Percentiles rank a stretch among this genome's conserved stretches.
These are phyloP conservation scores for Corythoichthys haematopterus DNA, from an alignment of 2,113 vertebrate species.

Conservation along the genomic window DNA sequence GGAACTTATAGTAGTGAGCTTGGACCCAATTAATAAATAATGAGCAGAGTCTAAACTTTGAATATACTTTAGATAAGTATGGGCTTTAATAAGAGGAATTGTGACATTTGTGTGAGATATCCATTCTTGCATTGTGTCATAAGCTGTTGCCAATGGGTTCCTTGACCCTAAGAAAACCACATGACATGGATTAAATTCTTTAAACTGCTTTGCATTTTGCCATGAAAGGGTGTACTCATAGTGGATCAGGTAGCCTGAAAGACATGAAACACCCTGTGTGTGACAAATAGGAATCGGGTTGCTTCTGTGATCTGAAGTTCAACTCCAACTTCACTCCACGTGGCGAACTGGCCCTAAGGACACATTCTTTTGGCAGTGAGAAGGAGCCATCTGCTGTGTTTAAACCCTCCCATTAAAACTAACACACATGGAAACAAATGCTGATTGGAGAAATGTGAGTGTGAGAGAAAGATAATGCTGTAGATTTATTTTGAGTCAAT, in stretches of 20 bases:
- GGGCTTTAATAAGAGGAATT: background rate
- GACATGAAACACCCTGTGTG: background rate
- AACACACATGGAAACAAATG: slow-evolving; percentile 21
- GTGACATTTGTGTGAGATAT: background rate
- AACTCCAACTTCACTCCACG: slow-evolving; percentile 48
- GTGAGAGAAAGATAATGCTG: background rate
- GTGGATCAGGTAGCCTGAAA: slow-evolving; percentile 19
- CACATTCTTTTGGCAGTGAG: slow-evolving; percentile 63
- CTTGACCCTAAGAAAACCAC: slow-evolving; percentile 23
- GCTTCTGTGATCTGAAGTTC: slow-evolving; percentile 30
- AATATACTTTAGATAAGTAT: too few relatives aligned
- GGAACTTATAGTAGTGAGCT: too few relatives aligned
- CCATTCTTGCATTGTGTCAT: background rate
- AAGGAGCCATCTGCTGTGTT: slow-evolving; percentile 65
- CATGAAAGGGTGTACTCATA: slow-evolving; percentile 24
- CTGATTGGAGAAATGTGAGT: slow-evolving; percentile 1
- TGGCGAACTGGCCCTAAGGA: slow-evolving; percentile 56
- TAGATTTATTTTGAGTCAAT: background rate
- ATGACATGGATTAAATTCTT: slow-evolving; percentile 36
- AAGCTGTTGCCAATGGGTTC: slow-evolving; percentile 4
- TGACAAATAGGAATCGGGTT: slow-evolving; percentile 5
- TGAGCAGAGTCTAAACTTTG: too few relatives aligned
- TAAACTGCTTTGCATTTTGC: slow-evolving; percentile 39
- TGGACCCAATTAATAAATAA: too few relatives aligned
- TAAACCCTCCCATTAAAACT: slow-evolving; percentile 56